Base-by-base conservation (phyloP, 2,113 vertebrate species). In the Phainopepla nitens region DNA sequence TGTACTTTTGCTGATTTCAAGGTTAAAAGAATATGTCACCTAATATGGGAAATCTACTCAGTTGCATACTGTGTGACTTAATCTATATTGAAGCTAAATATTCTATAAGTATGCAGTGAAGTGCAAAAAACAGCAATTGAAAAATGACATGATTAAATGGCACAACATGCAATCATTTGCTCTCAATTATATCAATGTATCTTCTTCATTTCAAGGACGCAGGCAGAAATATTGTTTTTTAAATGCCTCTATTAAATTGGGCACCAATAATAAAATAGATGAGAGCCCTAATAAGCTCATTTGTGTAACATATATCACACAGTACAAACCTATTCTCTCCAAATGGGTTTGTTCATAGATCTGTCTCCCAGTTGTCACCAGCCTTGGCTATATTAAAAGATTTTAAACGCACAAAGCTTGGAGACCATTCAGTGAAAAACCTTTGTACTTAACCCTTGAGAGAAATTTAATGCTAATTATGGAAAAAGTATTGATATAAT, bases 401-500 rank as follows among this genome's bases (percentile, higher is more conserved):
- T 96, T 96, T 97, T 97, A 96, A 97, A 98, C 95, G 93, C 96
- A 94, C 95, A 97, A 89, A 90, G 81, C 87, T 96, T 81, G 82
- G 81, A 94, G 90, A 97, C 96, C 87, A 97, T 97, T 97, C 96
- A 96, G 77, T 82, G 79, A 96, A 96, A 98, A 98, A 96, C 83
- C 85, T 97, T 97, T 97, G 85, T 96, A 90, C 92, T 98, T 98
- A 98, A 98, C 97, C 97, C 98, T 98, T 98, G 98, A 98, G 97
- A 98, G 95, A 97, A 98, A 97, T 97, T 98, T 98, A 98, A 98
- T 98, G 96, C 98, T 99, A 98, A 99, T 99, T 98, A 99, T 98
- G 98, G 97, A 97, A 97, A 98, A 98, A 97, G 97, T 99, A 99
- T 98, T 98, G 98, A 98, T 99, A 99, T 98, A 98, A 98, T 98